Conservation (phyloP, 2,888 invertebrate species). For the Temnothorax ravouxi region DNA sequence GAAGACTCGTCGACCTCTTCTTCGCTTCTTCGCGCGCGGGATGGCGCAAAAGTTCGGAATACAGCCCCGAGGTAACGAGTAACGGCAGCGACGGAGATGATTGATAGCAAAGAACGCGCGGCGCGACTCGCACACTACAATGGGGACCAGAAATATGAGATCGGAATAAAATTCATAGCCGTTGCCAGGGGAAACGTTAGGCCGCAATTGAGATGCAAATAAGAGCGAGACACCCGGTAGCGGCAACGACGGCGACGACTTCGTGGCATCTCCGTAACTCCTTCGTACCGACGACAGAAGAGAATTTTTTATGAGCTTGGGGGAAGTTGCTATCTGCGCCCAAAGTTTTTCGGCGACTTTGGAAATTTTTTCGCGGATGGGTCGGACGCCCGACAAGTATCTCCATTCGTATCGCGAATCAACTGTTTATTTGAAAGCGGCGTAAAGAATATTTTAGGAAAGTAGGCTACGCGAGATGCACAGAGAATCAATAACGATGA, state of each 20-base stretch:
- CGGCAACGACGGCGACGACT: slow-evolving; percentile 29
- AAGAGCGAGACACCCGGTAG: slow-evolving; percentile 60
- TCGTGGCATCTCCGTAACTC: slow-evolving; percentile 51
- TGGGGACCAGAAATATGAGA: slow-evolving; percentile 68
- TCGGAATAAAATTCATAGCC: slow-evolving; percentile 72
- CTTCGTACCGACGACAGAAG: slow-evolving; percentile 27
- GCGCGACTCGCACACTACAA: slow-evolving; percentile 59
- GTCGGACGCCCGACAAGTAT: slow-evolving; percentile 9
- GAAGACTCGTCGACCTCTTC: slow-evolving; percentile 60
- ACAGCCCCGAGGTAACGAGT: slow-evolving; percentile 63
- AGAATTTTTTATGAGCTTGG: slow-evolving; percentile 49
- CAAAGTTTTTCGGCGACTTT: slow-evolving; percentile 20
- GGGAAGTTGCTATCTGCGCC: slow-evolving; percentile 47
- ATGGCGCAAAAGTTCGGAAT: slow-evolving; percentile 66
- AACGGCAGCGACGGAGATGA: slow-evolving; percentile 67
- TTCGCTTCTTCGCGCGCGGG: slow-evolving; percentile 9
- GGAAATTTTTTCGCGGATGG: slow-evolving; percentile 12
- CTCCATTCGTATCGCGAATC: slow-evolving; percentile 27
- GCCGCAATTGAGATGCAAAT: slow-evolving; percentile 77
- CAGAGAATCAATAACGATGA: slow-evolving; percentile 9
- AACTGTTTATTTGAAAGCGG: slow-evolving; percentile 17
- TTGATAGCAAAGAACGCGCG: slow-evolving; percentile 68
- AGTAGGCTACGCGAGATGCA: neutral
- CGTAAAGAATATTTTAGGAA: slow-evolving; percentile 32
- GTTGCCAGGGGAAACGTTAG: slow-evolving; percentile 67